phyloP scores from a whole-genome alignment of 2,888 invertebrate species.

The Drosophila bunnanda region DNA sequence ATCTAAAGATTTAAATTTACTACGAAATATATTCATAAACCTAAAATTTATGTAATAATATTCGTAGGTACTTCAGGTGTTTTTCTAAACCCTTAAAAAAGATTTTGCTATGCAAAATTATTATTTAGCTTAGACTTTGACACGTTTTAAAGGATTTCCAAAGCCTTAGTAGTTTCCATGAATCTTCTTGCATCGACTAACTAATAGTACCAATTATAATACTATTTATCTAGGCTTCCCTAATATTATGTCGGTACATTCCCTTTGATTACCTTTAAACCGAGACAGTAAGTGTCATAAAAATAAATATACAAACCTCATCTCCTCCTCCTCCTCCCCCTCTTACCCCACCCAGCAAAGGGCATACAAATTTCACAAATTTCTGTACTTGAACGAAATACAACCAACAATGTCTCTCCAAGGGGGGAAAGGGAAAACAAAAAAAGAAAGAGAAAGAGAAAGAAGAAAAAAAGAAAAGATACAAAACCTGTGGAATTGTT shows the following conservation, averaged over 20 bases:
- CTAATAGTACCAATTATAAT: neutral
- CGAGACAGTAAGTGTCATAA: constrained; percentile 14
- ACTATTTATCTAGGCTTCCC: neutral
- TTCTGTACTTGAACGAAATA: constrained; percentile 7
- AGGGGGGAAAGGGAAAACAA: constrained; percentile 1
- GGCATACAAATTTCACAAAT: constrained; percentile 20
- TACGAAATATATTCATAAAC: too few relatives aligned
- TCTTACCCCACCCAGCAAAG: neutral
- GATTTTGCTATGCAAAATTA: too few relatives aligned
- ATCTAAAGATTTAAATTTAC: too few relatives aligned
- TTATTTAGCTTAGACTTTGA: neutral
- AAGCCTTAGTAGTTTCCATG: neutral
- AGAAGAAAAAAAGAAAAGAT: neutral
- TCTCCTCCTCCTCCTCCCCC: neutral
- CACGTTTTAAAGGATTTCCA: neutral
- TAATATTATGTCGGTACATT: neutral
- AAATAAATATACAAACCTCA: constrained; percentile 5
- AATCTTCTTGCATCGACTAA: neutral
- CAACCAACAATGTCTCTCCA: constrained; percentile 7
- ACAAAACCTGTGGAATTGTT: constrained; percentile 18
- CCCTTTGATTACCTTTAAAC: constrained; percentile 10
- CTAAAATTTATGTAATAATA: too few relatives aligned
- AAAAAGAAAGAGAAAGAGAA: neutral
- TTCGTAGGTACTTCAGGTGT: too few relatives aligned
- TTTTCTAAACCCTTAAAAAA: too few relatives aligned